These are phyloP conservation scores for Nixonia krombeini DNA, from an alignment of 1,140 invertebrate species.

Conservation along the genomic window DNA sequence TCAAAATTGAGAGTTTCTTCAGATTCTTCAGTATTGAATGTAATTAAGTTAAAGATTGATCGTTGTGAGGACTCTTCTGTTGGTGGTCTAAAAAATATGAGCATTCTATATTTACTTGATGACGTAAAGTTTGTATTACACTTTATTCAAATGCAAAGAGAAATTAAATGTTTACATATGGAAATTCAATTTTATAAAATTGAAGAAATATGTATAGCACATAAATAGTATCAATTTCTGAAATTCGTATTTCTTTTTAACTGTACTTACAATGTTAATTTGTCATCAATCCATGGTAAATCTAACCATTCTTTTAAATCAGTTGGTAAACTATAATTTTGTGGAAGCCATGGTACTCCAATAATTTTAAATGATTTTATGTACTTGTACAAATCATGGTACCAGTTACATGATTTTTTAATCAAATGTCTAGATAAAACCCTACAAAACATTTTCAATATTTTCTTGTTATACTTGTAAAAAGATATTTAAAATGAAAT, in stretches of 20 bases:
- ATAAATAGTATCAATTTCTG: not conserved
- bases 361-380: conserved; percentile 63
- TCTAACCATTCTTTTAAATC: conserved; percentile 72
- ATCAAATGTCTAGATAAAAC: conserved; percentile 67
- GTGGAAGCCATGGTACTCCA: conserved; percentile 71
- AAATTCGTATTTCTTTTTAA: not conserved
- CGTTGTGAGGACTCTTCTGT: conserved; percentile 21
- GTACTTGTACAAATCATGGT: conserved; percentile 67
- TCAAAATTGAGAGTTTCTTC: conserved; percentile 5
- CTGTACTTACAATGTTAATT: conserved; percentile 37
- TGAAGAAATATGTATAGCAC: conserved; percentile 1
- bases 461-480: too few relatives aligned
- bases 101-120: conserved; percentile 1
- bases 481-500: not conserved
- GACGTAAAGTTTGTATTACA: not conserved
- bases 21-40: conserved; percentile 12
- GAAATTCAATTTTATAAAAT: not conserved
- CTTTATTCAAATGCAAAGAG: not conserved
- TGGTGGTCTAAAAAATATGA: conserved; percentile 23
- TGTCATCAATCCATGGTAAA: conserved; percentile 68
- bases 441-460: conserved; percentile 46
- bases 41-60: conserved; percentile 52
- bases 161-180: conserved; percentile 12
- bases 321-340: conserved; percentile 65
- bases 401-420: conserved; percentile 72